Base-by-base conservation (phyloP, 2,113 vertebrate genomes). In the Coreoperca whiteheadi region DNA sequence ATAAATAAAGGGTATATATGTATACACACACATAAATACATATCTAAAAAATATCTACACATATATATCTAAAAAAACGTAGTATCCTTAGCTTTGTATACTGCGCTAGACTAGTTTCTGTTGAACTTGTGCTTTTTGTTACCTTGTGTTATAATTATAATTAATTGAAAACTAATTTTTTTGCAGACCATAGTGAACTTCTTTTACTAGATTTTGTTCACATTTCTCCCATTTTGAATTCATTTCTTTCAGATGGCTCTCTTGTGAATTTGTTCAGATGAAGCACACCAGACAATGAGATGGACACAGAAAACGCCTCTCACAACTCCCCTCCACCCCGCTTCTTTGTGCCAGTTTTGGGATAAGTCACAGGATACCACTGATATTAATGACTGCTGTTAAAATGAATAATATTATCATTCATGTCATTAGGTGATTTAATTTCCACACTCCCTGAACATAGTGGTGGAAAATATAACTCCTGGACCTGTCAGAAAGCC, bases 291-390 rank as follows among this genome's bases (percentile, higher is more conserved):
- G 76, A 87, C 8, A 74, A 84, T 72, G 68, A 81, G 74, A 68
- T 43, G 67, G 79, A 81, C 59, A 70, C 23, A 66, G 61, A 74
- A 60, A 82, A 46, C 76, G 16, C 73, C 50, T 64, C 79, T 60
- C 53, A 46, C 67, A 59, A 16, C 81, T 82, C 73, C 77, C 59
- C 77, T 57, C 83, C 89, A 14, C 83, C 67, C 78, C 32, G n/a
- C 59, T 66, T 77, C 79, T 88, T 88, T 89, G 88, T 93, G 86
- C 81, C 77, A 69, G 88, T 89, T 90, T 87, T 77, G 68, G 92
- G 92, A 94, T 95, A 92, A 94, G 93, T 89, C 88, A 94, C 88
- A 85, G 90, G 92, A 95, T 89, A 93, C 91, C 51, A 56, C 77
- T 81, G 88, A 91, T 91, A 92, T 91, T 91, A 93, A 91, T 92